Base-by-base conservation (phyloP, 2,113 vertebrate genomes). In the Solea solea region DNA sequence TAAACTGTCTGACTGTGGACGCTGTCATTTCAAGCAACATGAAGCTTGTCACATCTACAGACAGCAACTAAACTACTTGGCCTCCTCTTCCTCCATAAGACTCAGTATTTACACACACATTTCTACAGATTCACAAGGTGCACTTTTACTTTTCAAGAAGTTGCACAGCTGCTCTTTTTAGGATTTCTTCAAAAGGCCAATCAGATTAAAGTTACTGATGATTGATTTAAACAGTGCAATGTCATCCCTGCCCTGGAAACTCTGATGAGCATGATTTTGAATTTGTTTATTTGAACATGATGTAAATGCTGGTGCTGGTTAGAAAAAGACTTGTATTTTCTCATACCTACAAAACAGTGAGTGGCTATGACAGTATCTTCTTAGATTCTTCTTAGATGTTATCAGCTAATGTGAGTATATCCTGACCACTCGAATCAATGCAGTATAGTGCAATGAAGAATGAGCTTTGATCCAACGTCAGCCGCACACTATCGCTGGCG, bases 401-500 rank as follows among this genome's bases (percentile, higher is more conserved):
- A 27, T 46, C 2, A 39, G 53, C 7, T 51, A n/a, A 58, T 34
- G 28, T 21, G 16, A 50, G n/a, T 13, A 16, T 1, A 11, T 16
- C 9, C 9, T 21, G 60, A 15, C 28, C 53, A 60, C 34, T 64
- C 1, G 59, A 69, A 64, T 48, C 48, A 34, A 13, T 56, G 54
- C 28, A 34, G 53, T 21, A 55, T 55, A 56, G 44, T 5, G 8
- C 66, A 39, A 34, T 42, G 25, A 65, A 50, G 57, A 70, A 59
- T 21, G 53, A 69, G 72, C 66, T 64, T 50, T 64, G 66, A 60
- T 69, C 58, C 48, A 64, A 54, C 72, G 66, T 62, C 68, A 67
- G 63, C 62, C 64, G 0, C 4, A 44, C 27, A 61, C 67, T 50
- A 71, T 76, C 62, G 39, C 25, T 48, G 58, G 34, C 51, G 42